These are phyloP conservation scores for Chelon labrosus DNA, from an alignment of 2,797 vertebrate genomes.

Conservation along the genomic window DNA sequence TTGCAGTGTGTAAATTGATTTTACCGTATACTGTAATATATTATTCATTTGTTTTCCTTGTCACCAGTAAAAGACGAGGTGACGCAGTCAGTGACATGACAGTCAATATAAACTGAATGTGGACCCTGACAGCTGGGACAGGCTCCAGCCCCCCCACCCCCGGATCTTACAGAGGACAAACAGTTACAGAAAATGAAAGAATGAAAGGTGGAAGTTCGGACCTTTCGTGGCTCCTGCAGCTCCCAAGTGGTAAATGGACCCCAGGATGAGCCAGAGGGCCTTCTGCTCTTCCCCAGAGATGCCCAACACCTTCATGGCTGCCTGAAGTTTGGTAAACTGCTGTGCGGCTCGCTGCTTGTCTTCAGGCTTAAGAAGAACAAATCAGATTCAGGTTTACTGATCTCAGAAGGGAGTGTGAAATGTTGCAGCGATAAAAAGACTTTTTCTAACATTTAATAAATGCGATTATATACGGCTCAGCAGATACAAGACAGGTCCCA, in stretches of 20 bases:
- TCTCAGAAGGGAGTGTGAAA: background rate
- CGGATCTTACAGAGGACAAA: too few relatives aligned
- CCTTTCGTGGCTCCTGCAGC: slow-evolving; percentile 97
- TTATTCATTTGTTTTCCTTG: too few relatives aligned
- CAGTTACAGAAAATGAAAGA: too few relatives aligned
- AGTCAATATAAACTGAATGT: too few relatives aligned
- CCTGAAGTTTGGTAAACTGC: slow-evolving; percentile 96
- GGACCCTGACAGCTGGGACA: too few relatives aligned
- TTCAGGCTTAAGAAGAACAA: slow-evolving; percentile 83
- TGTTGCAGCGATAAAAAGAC: background rate
- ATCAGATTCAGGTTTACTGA: slow-evolving; percentile 20
- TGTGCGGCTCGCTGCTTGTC: slow-evolving; percentile 95
- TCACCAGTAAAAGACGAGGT: too few relatives aligned
- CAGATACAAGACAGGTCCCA: too few relatives aligned
- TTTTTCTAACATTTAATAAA: background rate
- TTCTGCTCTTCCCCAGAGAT: slow-evolving; percentile 94
- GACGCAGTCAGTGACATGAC: too few relatives aligned
- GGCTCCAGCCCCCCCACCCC: too few relatives aligned
- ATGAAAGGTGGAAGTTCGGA: slow-evolving; percentile 61
- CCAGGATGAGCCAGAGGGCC: slow-evolving; percentile 94
- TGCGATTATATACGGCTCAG: background rate
- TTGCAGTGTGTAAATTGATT: slow-evolving; percentile 30
- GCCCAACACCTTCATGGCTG: slow-evolving; percentile 96
- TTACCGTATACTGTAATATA: too few relatives aligned
- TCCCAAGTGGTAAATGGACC: slow-evolving; percentile 95